Base-by-base conservation (phyloP, 2,113 vertebrate genomes). In the Promerops cafer region DNA sequence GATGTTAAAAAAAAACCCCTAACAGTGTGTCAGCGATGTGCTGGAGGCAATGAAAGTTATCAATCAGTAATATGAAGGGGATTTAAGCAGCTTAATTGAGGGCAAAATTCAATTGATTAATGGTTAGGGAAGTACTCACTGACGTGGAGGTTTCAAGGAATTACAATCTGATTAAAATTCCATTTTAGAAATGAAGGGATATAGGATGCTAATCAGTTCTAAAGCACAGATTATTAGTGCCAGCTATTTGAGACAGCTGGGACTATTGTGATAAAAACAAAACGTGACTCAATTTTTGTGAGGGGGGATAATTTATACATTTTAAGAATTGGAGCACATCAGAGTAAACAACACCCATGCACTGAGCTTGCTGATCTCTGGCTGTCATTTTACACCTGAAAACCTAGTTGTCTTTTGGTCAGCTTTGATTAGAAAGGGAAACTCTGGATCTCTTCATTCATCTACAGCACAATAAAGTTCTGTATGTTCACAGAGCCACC, bases 141-240 rank as follows among this genome's bases (percentile, higher is more conserved):
- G 94, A 95, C 5, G 1, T 69, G 65, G 72, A 91, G 72, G 65
- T 89, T 97, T 97, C 96, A 96, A 97, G 96, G 92, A 96, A 96
- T 95, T 95, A 88, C 86, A 96, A 91, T 94, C 94, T 90, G 96
- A 97, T 97, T 97, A 97, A 97, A 96, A 97, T 97, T 97, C 89
- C 95, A 97, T 96, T 96, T 96, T 82, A 95, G 81, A 97, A 97
- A 97, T 96, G 89, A 96, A 96, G 69, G 95, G 91, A 91, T 96
- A 85, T 94, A 84, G 65, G 95, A 96, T 95, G 95, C 96, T 96
- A 96, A 97, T 97, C 96, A 96, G 95, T 68, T 68, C 92, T 97
- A 96, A 97, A 94, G 65, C 89, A 89, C 82, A 91, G 95, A 96
- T 94, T 96, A 96, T 70, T 94, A 84, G 44, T 90, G 82, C 80